Evolutionary conservation across 2,888 invertebrate genomes (phyloP).

Genomic region (Itoplectis maculator): DNA sequence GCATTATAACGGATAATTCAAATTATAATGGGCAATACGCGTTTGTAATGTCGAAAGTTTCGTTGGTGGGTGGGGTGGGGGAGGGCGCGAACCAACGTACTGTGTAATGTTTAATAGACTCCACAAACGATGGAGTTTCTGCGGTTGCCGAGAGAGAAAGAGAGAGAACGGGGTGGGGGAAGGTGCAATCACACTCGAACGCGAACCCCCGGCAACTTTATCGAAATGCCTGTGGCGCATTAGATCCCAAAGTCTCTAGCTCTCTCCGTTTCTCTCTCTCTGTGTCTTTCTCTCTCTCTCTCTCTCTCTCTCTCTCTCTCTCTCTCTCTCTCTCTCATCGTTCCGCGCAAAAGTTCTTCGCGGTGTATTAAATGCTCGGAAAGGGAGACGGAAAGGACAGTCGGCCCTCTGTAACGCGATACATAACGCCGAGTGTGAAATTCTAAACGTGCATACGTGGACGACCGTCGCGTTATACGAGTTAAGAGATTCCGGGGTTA

Average conservation of each 20-base stretch:
- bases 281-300: no score
- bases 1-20: background rate
- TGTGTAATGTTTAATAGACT: conserved; percentile 51
- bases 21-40: conserved; percentile 2
- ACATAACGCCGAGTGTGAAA: conserved; percentile 10
- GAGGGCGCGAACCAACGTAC: background rate
- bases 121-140: conserved; percentile 25
- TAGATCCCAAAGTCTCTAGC: conserved; percentile 33
- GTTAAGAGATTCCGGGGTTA: conserved; percentile 25
- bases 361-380: conserved; percentile 22
- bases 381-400: background rate
- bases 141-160: background rate
- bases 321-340: background rate
- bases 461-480: conserved; percentile 1
- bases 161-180: background rate
- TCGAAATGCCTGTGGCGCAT: conserved; percentile 46
- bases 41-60: conserved; percentile 29
- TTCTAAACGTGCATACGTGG: conserved; percentile 13
- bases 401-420: conserved; percentile 11
- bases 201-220: conserved; percentile 41
- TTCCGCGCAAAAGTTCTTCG: background rate
- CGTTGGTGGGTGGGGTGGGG: background rate
- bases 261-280: no score
- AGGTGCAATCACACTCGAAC: conserved; percentile 19
- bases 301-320: no score